Percentiles rank a stretch among this genome's conserved stretches.
Conservation (phyloP, 2,888 invertebrate genomes). For the Seira ritae region DNA sequence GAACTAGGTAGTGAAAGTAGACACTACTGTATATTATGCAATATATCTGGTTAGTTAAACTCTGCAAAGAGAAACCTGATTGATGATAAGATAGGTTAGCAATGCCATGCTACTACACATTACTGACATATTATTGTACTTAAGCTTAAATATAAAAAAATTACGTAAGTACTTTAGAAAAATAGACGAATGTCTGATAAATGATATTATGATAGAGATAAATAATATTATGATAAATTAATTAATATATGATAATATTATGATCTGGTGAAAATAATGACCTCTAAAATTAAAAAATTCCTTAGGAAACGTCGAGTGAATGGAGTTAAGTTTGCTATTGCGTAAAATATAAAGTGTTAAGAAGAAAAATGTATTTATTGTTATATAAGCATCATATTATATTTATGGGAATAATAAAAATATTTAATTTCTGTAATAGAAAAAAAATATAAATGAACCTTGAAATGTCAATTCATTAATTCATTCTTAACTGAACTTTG, state of each 20-base stretch:
- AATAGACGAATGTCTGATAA: not conserved
- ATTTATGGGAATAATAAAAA: constrained; percentile 62
- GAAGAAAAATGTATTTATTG: constrained; percentile 58
- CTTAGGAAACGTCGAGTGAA: not conserved
- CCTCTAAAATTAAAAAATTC: not conserved
- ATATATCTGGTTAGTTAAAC: too few species aligned
- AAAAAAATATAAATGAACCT: not conserved
- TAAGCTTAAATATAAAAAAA: not conserved
- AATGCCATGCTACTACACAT: not conserved
- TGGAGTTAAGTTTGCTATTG: not conserved
- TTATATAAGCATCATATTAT: constrained; percentile 52
- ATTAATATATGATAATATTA: too few species aligned
- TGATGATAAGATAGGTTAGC: not conserved
- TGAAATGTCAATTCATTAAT: not conserved
- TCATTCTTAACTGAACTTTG: too few species aligned
- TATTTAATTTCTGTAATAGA: constrained; percentile 60
- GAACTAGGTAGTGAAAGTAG: too few species aligned
- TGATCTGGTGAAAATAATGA: too few species aligned
- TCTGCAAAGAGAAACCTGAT: not conserved
- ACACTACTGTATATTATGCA: too few species aligned
- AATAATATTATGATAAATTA: too few species aligned
- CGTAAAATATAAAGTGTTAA: not conserved
- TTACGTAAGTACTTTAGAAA: not conserved
- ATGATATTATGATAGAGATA: too few species aligned
- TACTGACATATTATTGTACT: not conserved